Conservation (phyloP, 2,888 invertebrate genomes). For the Dynastes grantii region DNA sequence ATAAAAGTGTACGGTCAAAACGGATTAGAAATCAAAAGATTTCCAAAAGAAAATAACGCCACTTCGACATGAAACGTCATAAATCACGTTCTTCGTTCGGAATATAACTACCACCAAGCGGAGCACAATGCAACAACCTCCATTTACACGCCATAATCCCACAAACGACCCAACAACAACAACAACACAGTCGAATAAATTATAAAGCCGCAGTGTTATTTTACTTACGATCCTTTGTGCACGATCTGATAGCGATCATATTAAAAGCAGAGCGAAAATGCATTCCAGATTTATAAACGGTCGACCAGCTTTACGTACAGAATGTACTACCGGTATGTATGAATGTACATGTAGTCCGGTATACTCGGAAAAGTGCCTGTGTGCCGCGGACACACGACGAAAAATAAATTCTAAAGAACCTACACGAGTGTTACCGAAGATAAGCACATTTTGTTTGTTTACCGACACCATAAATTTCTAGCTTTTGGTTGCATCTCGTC, state of each 20-base stretch:
- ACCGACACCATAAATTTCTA: slow-evolving; percentile 35
- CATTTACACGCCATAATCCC: slow-evolving; percentile 5
- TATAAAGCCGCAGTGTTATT: slow-evolving; percentile 21
- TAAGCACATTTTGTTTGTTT: slow-evolving; percentile 43
- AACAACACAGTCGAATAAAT: slow-evolving; percentile 6
- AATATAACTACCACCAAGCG: too few species aligned
- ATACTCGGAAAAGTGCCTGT: too few species aligned
- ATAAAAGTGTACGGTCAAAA: too few species aligned
- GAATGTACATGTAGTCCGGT: background rate
- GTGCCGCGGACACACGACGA: slow-evolving; percentile 24
- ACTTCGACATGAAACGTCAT: too few species aligned
- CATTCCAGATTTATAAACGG: slow-evolving; percentile 35
- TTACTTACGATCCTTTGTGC: slow-evolving; percentile 33
- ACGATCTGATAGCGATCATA: slow-evolving; percentile 34
- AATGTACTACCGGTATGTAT: background rate
- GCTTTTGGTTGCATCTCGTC: slow-evolving; percentile 18
- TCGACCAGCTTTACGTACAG: background rate
- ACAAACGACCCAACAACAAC: slow-evolving; percentile 9
- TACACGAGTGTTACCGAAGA: slow-evolving; percentile 31
- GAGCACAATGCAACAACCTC: background rate
- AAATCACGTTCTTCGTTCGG: too few species aligned
- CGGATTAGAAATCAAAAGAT: too few species aligned
- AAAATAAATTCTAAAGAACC: slow-evolving; percentile 38
- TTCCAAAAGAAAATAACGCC: too few species aligned
- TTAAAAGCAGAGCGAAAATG: slow-evolving; percentile 31